A percentile compares a stretch with the other conserved stretches of the same genome.
Conservation (phyloP, 2,797 vertebrate species). For the Scarus forsteni region DNA sequence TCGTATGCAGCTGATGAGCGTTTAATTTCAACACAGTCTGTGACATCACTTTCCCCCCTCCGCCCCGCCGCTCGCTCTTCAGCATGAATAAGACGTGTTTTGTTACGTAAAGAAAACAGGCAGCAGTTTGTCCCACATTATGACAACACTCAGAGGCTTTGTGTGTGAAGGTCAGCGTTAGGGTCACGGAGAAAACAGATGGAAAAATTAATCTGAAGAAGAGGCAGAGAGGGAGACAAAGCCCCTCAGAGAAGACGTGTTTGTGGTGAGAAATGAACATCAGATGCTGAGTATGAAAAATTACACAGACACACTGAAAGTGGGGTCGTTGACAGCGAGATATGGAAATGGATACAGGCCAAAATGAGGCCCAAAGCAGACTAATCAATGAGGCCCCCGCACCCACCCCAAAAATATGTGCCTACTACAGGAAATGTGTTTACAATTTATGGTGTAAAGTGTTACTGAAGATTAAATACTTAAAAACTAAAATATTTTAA, state of each 20-base stretch:
- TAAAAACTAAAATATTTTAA: no score
- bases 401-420: no score
- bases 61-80: slow-evolving; percentile 19
- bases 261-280: no score
- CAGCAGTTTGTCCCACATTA: slow-evolving; percentile 20
- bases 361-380: no score
- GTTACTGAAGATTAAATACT: no score
- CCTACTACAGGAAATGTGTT: no score
- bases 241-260: not conserved
- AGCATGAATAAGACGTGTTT: slow-evolving; percentile 30
- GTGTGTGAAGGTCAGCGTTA: not conserved
- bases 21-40: slow-evolving; percentile 49
- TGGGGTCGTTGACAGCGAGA: no score
- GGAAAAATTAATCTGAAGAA: not conserved
- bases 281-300: no score
- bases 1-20: slow-evolving; percentile 37
- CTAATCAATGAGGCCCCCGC: no score
- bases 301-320: no score
- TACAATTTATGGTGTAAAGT: no score
- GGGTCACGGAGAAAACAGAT: not conserved
- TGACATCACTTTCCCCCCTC: slow-evolving; percentile 24
- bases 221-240: not conserved
- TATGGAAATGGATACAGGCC: no score
- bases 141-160: not conserved
- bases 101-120: slow-evolving; percentile 37